Conservation (phyloP, 2,797 vertebrate species). For the Caiman crocodilus region DNA sequence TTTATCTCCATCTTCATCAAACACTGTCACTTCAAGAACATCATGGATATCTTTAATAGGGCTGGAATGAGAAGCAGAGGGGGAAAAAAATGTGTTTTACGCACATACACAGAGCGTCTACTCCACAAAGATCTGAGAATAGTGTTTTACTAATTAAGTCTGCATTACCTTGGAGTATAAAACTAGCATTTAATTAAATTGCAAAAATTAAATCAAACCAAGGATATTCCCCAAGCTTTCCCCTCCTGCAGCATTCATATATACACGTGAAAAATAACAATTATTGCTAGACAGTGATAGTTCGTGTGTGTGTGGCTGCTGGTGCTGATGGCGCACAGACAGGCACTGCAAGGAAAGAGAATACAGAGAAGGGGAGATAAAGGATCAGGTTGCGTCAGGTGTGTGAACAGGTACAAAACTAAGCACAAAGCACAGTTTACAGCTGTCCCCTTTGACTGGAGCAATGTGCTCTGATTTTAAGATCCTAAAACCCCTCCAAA, state of each 20-base stretch:
- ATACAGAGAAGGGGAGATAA: background rate
- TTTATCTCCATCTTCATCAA: conserved; percentile 96
- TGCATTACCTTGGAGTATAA: conserved; percentile 75
- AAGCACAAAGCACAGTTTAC: background rate
- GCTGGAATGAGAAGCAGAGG: conserved; percentile 78
- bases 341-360: background rate
- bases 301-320: background rate
- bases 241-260: conserved; percentile 52
- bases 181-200: conserved; percentile 80
- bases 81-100: background rate
- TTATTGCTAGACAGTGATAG: conserved; percentile 6
- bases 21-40: conserved; percentile 90
- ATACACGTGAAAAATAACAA: conserved; percentile 45
- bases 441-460: background rate
- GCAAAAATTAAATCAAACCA: conserved; percentile 71
- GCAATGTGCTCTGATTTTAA: background rate
- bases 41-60: conserved; percentile 96
- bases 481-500: background rate
- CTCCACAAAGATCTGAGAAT: conserved; percentile 65
- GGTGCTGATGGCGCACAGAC: background rate
- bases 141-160: conserved; percentile 78
- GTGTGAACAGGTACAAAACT: background rate
- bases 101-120: conserved; percentile 29
- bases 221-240: conserved; percentile 75
- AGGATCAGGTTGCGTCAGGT: background rate